These are phyloP conservation scores for Varanus komodoensis DNA, from an alignment of 2,113 vertebrate genomes.

Conservation along the genomic window DNA sequence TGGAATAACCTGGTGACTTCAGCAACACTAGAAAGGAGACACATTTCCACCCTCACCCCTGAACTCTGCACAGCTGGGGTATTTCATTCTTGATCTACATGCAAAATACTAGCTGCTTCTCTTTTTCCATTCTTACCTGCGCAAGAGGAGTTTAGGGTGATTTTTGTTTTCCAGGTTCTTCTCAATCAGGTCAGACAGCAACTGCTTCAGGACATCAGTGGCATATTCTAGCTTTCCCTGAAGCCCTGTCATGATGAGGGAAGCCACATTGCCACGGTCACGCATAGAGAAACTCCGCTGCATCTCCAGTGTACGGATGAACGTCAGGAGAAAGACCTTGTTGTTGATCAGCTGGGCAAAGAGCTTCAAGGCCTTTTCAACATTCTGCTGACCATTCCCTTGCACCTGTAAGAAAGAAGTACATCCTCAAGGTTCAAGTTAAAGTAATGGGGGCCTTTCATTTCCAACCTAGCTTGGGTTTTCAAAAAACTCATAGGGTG, in stretches of 20 bases:
- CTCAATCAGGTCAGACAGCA: conserved; percentile 96
- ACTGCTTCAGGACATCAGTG: conserved; percentile 96
- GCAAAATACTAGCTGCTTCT: neutral
- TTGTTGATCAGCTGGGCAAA: conserved; percentile 99
- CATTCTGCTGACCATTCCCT: conserved; percentile 93
- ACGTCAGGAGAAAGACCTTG: conserved; percentile 96
- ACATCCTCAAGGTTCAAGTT: rapidly evolving
- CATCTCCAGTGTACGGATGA: conserved; percentile 95
- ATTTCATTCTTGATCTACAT: neutral
- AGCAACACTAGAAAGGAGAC: neutral
- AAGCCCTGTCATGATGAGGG: conserved; percentile 97
- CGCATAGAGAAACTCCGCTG: conserved; percentile 99
- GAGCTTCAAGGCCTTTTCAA: conserved; percentile 97
- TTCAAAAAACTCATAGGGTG: neutral
- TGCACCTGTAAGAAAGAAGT: conserved; percentile 82
- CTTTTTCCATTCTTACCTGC: conserved; percentile 81
- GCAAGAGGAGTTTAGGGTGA: conserved; percentile 96
- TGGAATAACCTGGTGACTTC: neutral
- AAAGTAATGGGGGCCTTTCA: rapidly evolving
- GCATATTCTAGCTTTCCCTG: conserved; percentile 97
- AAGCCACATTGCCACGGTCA: conserved; percentile 96
- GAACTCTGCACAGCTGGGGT: neutral
- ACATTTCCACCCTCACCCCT: neutral
- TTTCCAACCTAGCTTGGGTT: neutral
- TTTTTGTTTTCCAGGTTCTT: conserved; percentile 99